Evolutionary conservation across 2,113 vertebrate genomes (phyloP), one percentile per base, ranked within the genome.

Genomic region (Smithornis capensis): DNA sequence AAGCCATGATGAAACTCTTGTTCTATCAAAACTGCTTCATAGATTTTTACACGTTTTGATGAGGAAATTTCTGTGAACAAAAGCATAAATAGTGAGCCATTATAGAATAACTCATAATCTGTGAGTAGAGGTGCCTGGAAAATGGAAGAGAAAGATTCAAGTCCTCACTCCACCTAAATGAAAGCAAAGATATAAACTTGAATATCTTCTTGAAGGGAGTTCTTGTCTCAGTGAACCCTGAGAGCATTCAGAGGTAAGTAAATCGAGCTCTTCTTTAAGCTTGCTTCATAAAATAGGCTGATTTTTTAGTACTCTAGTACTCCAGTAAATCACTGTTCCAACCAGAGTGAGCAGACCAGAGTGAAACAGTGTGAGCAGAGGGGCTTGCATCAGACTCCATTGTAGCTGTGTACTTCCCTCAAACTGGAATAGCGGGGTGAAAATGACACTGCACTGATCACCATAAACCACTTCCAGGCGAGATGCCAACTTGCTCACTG

Each of bases 381-480:
- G 45, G 25, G 4, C 17, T 77, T 37, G 17, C 31, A n/a, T 47
- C 18, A 12, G 28, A 2, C 31, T 40, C 28, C 7, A 12, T 45
- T 14, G 7, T 15, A 31, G 14, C 38, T 28, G 14, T 16, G 44
- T 42, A 6, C 28, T 40, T 63, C 35, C 14, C 44, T 55, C 52
- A n/a, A 16, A 1, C 38, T 55, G 57, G 35, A 40, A 31, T 35
- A 53, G 52, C 11, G 52, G 29, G 5, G 29, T 38, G 42, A 52
- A 25, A 45, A 6, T 1, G 6, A 6, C 25, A 29, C 37, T 3
- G 0, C 14, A 2, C 75, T 47, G 37, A n/a, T 16, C 15, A 52
- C 52, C 59, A 33, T 0, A 9, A n/a, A 35, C 33, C n/a, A 6
- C 31, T 63, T 40, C 31, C 47, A 76, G 52, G 38, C 45, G 57